Evolutionary conservation across 2,797 vertebrate species (phyloP), one percentile per base, ranked within the genome.

Genomic region (Enteromius thamalakanensis): DNA sequence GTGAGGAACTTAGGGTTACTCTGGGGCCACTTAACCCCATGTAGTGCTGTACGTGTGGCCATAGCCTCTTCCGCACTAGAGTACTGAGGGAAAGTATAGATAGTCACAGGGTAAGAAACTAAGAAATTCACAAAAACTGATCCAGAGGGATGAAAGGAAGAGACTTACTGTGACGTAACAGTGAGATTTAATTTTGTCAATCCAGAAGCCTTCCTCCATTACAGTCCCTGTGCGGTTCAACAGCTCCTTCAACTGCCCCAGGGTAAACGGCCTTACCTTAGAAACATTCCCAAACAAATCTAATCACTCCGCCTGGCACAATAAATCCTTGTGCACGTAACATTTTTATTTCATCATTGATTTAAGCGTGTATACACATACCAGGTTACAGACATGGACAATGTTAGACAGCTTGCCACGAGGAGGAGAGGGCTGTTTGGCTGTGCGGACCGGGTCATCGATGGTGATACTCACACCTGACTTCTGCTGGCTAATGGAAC

Each of bases 141-240:
- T 37, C 10, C 15, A 37, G 5, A 19, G 3, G 6, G 8, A 51
- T 12, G 45, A 17, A 34, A n/a, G 32, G 55, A 47, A 12, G 32
- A 76, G 7, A 58, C 96, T 93, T 88, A 98, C 97, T 65, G 96
- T 97, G 87, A 96, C 96, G 5, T 95, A 97, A 91, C 96, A 98
- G 87, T 98, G 97, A 45, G 97, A 98, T 87, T 98, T 98, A 88
- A 98, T 98, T 90, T 97, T 97, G 92, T 98, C 96, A 0, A 97
- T 97, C 97, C 97, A 98, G 90, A 98, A 98, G 76, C 93, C 94
- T 0, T 97, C 95, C 70, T 97, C 96, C 74, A 95, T 88, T 83
- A 98, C 86, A 12, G 94, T 95, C 79, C 97, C 97, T 0, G 96
- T 97, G 53, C 96, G 93, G 72, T 95, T 91, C 47, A 98, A 92